Conservation (phyloP, 1,140 invertebrate genomes). For the Zaprionus ghesquierei region DNA sequence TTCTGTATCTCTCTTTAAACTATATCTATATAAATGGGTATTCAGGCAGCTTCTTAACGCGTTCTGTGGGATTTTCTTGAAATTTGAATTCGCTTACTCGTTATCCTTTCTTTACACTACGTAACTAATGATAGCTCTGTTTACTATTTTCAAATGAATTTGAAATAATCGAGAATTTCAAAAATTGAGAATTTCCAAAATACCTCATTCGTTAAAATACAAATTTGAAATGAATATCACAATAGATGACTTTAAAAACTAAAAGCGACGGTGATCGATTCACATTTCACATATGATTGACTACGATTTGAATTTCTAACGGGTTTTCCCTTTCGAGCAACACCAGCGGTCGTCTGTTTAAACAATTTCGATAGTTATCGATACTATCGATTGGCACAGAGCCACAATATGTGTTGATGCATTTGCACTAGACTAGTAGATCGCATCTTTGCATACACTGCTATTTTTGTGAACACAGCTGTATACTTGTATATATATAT, state of each 20-base stretch:
- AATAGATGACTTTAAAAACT: slow-evolving; percentile 14
- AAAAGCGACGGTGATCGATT: slow-evolving; percentile 2
- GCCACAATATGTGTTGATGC: no score
- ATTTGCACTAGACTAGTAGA: no score
- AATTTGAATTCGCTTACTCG: background rate
- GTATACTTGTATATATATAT: background rate
- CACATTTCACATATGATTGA: background rate
- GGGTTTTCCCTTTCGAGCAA: background rate
- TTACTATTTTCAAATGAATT: slow-evolving; percentile 22
- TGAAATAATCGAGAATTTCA: slow-evolving; percentile 28
- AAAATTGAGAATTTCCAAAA: slow-evolving; percentile 31
- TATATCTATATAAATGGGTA: no score
- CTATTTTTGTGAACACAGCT: no score
- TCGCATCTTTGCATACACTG: no score
- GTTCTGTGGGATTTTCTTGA: no score
- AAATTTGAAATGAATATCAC: slow-evolving; percentile 29
- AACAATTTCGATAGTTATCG: background rate
- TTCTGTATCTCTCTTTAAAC: no score
- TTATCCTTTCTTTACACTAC: slow-evolving; percentile 6
- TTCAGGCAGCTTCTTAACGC: no score
- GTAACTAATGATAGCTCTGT: slow-evolving; percentile 15
- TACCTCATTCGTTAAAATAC: slow-evolving; percentile 32
- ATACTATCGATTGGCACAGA: background rate
- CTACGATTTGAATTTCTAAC: background rate
- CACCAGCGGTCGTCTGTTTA: background rate